A percentile compares a stretch with the other conserved stretches of the same genome.
phyloP scores from a whole-genome alignment of 2,888 invertebrate genomes.

The Xestobium rufovillosum region DNA sequence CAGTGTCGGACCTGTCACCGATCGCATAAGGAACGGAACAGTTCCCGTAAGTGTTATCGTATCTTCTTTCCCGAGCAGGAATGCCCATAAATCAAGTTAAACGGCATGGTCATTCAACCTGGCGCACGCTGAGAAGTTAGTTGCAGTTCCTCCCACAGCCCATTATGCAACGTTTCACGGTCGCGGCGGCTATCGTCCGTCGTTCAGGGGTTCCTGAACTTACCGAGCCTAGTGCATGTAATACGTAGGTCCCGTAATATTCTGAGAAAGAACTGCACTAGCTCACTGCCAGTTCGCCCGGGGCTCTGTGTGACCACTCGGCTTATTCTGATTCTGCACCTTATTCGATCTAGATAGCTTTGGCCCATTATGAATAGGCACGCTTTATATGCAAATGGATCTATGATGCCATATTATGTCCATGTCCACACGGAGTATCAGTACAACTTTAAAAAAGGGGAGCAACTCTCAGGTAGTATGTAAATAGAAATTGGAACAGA shows the following conservation, averaged over 20 bases:
- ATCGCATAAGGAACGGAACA: too few relatives aligned
- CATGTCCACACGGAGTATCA: too few relatives aligned
- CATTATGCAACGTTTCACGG: conserved; percentile 21
- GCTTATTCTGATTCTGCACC: conserved; percentile 3
- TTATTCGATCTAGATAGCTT: too few relatives aligned
- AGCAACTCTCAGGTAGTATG: too few relatives aligned
- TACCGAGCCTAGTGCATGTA: conserved; percentile 3
- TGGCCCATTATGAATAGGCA: too few relatives aligned
- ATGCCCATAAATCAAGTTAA: conserved; percentile 22
- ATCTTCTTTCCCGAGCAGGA: conserved; percentile 6
- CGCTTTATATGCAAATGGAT: too few relatives aligned
- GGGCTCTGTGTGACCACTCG: not conserved
- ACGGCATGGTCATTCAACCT: conserved; percentile 25
- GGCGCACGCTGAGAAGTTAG: conserved; percentile 13
- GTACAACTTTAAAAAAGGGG: too few relatives aligned
- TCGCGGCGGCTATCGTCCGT: conserved; percentile 10
- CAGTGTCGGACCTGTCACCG: too few relatives aligned
- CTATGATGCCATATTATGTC: too few relatives aligned
- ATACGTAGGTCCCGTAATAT: conserved; percentile 19
- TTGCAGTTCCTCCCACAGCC: conserved; percentile 20
- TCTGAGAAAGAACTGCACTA: conserved; percentile 19
- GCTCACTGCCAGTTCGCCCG: conserved; percentile 1
- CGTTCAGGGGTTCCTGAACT: conserved; percentile 12
- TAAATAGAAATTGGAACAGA: too few relatives aligned
- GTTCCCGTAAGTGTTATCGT: too few relatives aligned